Evolutionary conservation across 2,113 vertebrate species (phyloP).

Genomic region (Tachycineta bicolor): DNA sequence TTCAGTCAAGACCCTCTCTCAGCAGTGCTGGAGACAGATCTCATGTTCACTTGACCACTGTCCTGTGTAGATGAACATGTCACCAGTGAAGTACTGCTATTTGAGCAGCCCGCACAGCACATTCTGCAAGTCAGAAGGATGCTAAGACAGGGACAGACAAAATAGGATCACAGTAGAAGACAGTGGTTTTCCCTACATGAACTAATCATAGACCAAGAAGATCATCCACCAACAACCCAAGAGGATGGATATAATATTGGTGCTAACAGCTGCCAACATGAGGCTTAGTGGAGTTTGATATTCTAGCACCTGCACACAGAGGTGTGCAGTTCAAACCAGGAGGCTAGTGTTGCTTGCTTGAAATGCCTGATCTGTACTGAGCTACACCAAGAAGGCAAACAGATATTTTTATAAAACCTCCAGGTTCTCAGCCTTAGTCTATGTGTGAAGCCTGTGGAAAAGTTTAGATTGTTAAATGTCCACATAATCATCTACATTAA

Average conservation of each 20-base stretch:
- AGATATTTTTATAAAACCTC: not conserved
- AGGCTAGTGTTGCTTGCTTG: not conserved
- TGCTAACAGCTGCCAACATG: not conserved
- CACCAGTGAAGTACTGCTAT: not conserved
- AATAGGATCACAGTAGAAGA: not conserved
- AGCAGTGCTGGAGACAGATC: not conserved
- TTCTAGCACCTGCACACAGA: not conserved
- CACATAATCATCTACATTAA: not conserved
- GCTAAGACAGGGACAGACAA: not conserved
- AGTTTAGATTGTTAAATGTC: not conserved
- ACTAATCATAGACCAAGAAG: not conserved
- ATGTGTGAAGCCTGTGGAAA: not conserved
- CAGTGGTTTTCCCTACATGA: not conserved
- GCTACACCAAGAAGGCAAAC: not conserved
- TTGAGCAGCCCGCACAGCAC: fast-evolving
- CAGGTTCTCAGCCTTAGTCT: not conserved
- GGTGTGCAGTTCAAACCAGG: not conserved
- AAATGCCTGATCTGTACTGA: not conserved
- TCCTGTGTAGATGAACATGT: fast-evolving
- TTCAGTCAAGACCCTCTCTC: not conserved
- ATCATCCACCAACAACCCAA: not conserved
- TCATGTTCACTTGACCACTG: fast-evolving
- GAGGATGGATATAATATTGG: not conserved
- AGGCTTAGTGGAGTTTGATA: not conserved
- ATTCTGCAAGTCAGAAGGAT: not conserved